A percentile compares a stretch with the other conserved stretches of the same genome.
Conservation (phyloP, 2,888 invertebrate genomes). For the Xylota segnis region DNA sequence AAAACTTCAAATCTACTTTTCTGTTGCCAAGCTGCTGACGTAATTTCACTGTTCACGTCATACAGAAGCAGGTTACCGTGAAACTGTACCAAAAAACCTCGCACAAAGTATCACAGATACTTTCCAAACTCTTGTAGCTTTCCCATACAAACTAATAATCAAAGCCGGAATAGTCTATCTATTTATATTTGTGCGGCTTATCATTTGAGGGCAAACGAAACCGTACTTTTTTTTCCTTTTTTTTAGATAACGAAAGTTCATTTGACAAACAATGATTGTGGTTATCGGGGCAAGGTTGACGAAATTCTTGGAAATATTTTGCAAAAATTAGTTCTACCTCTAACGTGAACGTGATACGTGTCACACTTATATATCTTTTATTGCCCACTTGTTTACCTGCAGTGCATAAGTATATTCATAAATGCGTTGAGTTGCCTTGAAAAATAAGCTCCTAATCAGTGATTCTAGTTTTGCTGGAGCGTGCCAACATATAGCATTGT, state of each 20-base stretch:
- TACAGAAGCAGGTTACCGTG: too few relatives aligned
- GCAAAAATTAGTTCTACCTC: background rate
- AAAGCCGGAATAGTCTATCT: too few relatives aligned
- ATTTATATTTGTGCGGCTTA: background rate
- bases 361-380: background rate
- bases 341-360: background rate
- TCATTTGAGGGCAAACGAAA: background rate
- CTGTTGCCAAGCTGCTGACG: too few relatives aligned
- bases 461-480: too few relatives aligned
- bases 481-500: too few relatives aligned
- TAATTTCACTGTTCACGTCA: too few relatives aligned
- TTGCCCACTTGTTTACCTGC: background rate
- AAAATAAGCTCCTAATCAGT: background rate
- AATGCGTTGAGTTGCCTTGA: background rate
- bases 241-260: background rate
- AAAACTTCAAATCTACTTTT: too few relatives aligned
- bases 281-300: slow-evolving; percentile 8
- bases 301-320: background rate
- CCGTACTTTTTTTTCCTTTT: background rate
- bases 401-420: background rate
- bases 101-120: too few relatives aligned
- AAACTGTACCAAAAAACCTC: too few relatives aligned
- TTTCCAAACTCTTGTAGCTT: too few relatives aligned
- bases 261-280: background rate
- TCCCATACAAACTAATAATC: too few relatives aligned